Evolutionary conservation across 2,797 vertebrate species (phyloP).

Genomic region (Vipera ursinii): DNA sequence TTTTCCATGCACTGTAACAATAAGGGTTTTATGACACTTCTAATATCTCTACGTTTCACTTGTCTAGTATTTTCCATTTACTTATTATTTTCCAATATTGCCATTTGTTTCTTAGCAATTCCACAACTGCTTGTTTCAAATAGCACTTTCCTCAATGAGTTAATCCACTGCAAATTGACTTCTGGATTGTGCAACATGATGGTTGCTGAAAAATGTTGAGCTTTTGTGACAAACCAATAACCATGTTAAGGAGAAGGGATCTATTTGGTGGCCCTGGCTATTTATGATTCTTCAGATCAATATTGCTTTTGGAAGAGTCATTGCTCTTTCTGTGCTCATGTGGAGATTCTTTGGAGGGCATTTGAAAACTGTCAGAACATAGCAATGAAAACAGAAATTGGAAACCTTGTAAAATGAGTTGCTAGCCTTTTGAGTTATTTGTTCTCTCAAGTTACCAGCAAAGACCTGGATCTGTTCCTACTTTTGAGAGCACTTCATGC

Average conservation of each 20-base stretch:
- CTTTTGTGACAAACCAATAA: neutral
- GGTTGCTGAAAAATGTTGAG: neutral
- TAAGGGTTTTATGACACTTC: neutral
- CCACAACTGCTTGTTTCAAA: neutral
- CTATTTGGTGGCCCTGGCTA: slow-evolving; percentile 18
- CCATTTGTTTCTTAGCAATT: slow-evolving; percentile 4
- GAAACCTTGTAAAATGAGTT: slow-evolving; percentile 55
- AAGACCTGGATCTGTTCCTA: slow-evolving; percentile 48
- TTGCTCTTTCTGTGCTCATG: slow-evolving; percentile 58
- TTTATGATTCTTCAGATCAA: slow-evolving; percentile 57
- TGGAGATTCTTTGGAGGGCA: slow-evolving; percentile 61
- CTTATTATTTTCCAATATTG: neutral
- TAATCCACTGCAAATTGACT: neutral
- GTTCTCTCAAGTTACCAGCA: slow-evolving; percentile 54
- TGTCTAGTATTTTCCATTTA: neutral
- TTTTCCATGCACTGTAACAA: neutral
- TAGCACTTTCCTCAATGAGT: neutral
- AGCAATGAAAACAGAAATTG: slow-evolving; percentile 59
- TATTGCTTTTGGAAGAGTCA: slow-evolving; percentile 54
- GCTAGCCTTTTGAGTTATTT: slow-evolving; percentile 62
- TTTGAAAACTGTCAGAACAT: slow-evolving; percentile 69
- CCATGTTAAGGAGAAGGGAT: neutral
- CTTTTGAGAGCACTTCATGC: slow-evolving; percentile 51
- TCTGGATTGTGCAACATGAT: neutral
- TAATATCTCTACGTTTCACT: neutral